phyloP scores from a whole-genome alignment of 2,888 invertebrate genomes.

The Dryococelus australis region DNA sequence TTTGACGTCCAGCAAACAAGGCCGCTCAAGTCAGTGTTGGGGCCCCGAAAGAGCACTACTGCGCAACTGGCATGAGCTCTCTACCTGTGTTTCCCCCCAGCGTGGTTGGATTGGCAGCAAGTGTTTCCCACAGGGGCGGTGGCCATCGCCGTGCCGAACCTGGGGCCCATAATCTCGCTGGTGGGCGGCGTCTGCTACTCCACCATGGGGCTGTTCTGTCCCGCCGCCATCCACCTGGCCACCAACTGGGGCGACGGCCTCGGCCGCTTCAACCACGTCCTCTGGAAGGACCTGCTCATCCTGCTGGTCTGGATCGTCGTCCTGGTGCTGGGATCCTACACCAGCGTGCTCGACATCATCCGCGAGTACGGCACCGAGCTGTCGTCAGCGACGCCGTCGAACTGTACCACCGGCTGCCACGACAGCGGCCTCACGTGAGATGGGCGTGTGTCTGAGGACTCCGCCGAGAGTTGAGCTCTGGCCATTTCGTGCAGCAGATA shows the following conservation, averaged over 20 bases:
- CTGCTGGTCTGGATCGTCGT: constrained; percentile 34
- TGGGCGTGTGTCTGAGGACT: background rate
- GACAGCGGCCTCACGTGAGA: background rate
- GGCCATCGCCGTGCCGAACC: constrained; percentile 43
- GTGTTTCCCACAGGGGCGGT: constrained; percentile 39
- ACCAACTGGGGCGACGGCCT: constrained; percentile 37
- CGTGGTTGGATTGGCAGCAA: too few relatives aligned
- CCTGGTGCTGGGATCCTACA: constrained; percentile 40
- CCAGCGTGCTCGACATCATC: constrained; percentile 42
- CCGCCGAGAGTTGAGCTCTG: background rate
- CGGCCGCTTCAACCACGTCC: constrained; percentile 33
- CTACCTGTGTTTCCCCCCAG: too few relatives aligned
- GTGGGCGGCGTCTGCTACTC: constrained; percentile 45
- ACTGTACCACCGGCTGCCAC: background rate
- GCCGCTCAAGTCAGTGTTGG: too few relatives aligned
- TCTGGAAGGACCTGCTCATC: constrained; percentile 39
- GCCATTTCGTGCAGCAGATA: too few relatives aligned
- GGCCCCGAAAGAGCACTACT: too few relatives aligned
- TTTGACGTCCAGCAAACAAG: too few relatives aligned
- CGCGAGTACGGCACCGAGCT: constrained; percentile 19
- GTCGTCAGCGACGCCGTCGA: background rate
- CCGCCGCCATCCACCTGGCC: constrained; percentile 42
- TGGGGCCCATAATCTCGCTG: constrained; percentile 45
- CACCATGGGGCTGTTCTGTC: constrained; percentile 44
- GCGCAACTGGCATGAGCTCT: too few relatives aligned